Percentiles rank a stretch among this genome's conserved stretches.
These are phyloP conservation scores for Meandrusa payeni DNA, from an alignment of 2,888 invertebrate species.

Conservation along the genomic window DNA sequence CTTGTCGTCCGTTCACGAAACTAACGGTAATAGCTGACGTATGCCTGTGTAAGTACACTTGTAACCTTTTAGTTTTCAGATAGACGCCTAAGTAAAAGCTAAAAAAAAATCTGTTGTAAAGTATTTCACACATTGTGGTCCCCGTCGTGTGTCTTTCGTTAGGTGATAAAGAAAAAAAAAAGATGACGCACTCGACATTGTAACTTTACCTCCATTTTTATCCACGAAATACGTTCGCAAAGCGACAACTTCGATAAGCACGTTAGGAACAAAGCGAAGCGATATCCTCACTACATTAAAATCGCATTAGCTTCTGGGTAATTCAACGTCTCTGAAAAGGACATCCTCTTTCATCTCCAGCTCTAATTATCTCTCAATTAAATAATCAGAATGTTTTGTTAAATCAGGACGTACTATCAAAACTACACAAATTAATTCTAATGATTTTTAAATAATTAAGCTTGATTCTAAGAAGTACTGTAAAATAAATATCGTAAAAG, in stretches of 20 bases:
- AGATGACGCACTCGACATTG: conserved; percentile 13
- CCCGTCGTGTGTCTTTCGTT: background rate
- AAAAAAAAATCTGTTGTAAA: too few relatives aligned
- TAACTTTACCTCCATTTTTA: conserved; percentile 21
- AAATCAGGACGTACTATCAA: background rate
- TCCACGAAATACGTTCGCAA: conserved; percentile 39
- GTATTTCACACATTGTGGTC: background rate
- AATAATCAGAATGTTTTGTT: background rate
- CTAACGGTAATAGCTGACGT: too few relatives aligned
- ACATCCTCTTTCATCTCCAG: background rate
- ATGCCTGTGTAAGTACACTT: too few relatives aligned
- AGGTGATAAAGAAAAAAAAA: too few relatives aligned
- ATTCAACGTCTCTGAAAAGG: background rate
- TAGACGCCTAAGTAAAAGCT: too few relatives aligned
- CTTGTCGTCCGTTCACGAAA: too few relatives aligned
- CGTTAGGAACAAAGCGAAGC: conserved; percentile 38
- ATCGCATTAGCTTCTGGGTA: conserved; percentile 59
- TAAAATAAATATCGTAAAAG: too few relatives aligned
- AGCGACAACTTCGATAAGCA: conserved; percentile 36
- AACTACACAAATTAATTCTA: too few relatives aligned
- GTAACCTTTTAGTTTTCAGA: too few relatives aligned
- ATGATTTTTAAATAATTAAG: too few relatives aligned
- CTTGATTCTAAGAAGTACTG: too few relatives aligned
- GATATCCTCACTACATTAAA: conserved; percentile 55
- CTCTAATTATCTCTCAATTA: conserved; percentile 10